Conservation (phyloP, 2,113 vertebrate species). For the Psilopsiagon aymara region DNA sequence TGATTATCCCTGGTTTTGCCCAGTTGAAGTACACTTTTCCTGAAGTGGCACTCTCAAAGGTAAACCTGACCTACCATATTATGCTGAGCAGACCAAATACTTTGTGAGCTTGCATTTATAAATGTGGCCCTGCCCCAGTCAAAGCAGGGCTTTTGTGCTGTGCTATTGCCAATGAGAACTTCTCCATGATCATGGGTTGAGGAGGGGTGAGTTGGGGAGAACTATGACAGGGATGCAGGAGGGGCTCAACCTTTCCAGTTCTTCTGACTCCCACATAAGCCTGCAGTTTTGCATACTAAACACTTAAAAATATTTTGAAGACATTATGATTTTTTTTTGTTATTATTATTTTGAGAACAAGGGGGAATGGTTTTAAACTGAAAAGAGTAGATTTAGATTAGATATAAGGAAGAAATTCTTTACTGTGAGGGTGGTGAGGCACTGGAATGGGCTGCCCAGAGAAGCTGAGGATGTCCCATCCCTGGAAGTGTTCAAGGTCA, state of each 20-base stretch:
- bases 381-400: neutral
- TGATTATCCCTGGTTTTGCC: neutral
- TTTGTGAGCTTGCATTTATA: neutral
- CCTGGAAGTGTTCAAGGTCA: neutral
- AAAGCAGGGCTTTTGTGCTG: neutral
- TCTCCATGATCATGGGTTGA: neutral
- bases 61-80: neutral
- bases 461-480: neutral
- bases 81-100: neutral
- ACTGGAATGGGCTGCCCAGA: neutral
- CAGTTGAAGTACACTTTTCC: neutral
- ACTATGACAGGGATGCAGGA: neutral
- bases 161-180: fast-evolving
- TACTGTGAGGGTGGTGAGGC: neutral
- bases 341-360: neutral
- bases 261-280: neutral
- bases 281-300: neutral
- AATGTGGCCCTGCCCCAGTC: neutral
- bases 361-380: neutral
- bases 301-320: neutral
- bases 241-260: neutral
- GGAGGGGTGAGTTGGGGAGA: neutral
- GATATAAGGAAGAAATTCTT: neutral
- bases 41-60: neutral
- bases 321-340: neutral